Percentiles rank a stretch among this genome's conserved stretches.
phyloP scores from a whole-genome alignment of 2,113 vertebrate genomes.

The Cottus gobio region DNA sequence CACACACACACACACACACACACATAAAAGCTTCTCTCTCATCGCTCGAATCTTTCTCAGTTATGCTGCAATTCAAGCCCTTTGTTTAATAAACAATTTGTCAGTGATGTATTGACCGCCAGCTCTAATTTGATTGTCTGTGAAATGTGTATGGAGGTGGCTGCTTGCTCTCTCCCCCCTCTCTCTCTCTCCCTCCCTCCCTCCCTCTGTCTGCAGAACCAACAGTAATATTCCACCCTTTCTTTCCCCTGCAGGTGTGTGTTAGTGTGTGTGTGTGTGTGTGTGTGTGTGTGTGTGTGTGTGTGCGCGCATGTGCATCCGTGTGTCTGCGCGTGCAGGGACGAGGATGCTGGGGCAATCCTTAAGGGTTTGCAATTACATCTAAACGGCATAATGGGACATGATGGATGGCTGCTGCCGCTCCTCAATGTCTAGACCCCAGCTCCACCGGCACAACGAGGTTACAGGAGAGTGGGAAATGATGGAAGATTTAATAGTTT shows the following conservation, averaged over 20 bases:
- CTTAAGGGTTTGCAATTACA: conserved; percentile 79
- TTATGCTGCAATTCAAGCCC: conserved; percentile 77
- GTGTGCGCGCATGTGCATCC: not conserved
- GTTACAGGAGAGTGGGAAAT: conserved; percentile 64
- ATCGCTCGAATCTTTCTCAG: conserved; percentile 57
- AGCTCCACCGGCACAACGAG: conserved; percentile 64
- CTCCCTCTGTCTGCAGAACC: conserved; percentile 39
- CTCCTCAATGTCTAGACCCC: conserved; percentile 62
- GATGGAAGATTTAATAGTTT: conserved; percentile 71
- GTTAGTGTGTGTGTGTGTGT: not conserved
- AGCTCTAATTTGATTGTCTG: conserved; percentile 79
- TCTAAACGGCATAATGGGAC: conserved; percentile 75
- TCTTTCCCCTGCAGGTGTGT: conserved; percentile 48
- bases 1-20: conserved; percentile 16
- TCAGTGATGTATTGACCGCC: conserved; percentile 81
- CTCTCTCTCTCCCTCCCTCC: conserved; percentile 30
- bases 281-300: not conserved
- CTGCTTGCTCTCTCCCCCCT: conserved; percentile 34
- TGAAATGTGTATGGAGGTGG: conserved; percentile 65
- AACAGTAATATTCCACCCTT: conserved; percentile 41
- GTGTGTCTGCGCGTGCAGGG: conserved; percentile 15
- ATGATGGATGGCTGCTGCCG: conserved; percentile 74
- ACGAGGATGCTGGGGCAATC: conserved; percentile 58
- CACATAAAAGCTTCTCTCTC: not conserved
- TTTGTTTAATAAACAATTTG: conserved; percentile 86